phyloP scores from a whole-genome alignment of 2,113 vertebrate genomes.

The Epinephelus fuscoguttatus region DNA sequence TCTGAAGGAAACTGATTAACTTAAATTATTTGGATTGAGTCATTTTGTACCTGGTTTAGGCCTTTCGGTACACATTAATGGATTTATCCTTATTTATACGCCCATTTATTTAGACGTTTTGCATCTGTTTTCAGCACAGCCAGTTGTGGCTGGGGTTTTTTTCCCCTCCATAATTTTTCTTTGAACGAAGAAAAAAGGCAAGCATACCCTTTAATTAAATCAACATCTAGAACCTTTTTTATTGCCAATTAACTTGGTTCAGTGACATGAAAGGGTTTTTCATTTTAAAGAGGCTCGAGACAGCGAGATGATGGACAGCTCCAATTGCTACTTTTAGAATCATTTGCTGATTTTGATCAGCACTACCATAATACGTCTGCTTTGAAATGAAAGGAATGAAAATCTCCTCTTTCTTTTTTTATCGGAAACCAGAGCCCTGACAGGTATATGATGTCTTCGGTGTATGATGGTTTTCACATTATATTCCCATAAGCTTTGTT shows the following conservation, averaged over 20 bases:
- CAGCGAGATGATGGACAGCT: slow-evolving; percentile 69
- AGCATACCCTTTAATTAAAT: slow-evolving; percentile 72
- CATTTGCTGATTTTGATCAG: slow-evolving; percentile 74
- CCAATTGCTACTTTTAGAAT: slow-evolving; percentile 74
- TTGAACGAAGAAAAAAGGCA: slow-evolving; percentile 47
- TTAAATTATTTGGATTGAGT: slow-evolving; percentile 76
- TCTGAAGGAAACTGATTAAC: slow-evolving; percentile 79
- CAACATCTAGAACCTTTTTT: slow-evolving; percentile 71
- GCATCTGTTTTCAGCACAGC: slow-evolving; percentile 41
- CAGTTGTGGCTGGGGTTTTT: slow-evolving; percentile 1
- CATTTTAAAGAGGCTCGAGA: slow-evolving; percentile 60
- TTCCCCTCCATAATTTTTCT: slow-evolving; percentile 17
- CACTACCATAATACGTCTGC: slow-evolving; percentile 46
- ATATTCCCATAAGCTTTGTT: slow-evolving; percentile 41
- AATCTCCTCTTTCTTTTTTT: neutral
- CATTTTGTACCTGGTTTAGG: slow-evolving; percentile 64
- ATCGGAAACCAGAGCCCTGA: slow-evolving; percentile 38
- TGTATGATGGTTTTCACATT: slow-evolving; percentile 39
- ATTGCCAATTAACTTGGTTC: slow-evolving; percentile 74
- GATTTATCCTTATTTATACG: slow-evolving; percentile 47
- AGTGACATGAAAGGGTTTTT: slow-evolving; percentile 72
- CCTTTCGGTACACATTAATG: slow-evolving; percentile 52
- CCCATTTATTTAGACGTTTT: slow-evolving; percentile 52
- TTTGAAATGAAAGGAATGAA: slow-evolving; percentile 63
- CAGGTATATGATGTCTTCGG: slow-evolving; percentile 46